Conservation (phyloP, 2,888 invertebrate genomes). For the Arge pagana region DNA sequence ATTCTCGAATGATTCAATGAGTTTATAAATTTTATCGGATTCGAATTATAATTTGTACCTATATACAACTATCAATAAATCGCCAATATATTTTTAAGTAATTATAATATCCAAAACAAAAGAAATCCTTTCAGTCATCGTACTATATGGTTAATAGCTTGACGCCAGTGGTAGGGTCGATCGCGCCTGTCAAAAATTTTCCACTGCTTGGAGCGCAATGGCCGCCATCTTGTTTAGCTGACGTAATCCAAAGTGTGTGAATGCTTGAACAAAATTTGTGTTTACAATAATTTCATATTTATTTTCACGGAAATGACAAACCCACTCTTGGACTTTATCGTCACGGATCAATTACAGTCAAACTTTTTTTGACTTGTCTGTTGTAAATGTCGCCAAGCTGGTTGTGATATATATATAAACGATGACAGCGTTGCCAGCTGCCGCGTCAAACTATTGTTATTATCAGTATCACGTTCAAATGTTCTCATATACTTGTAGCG, state of each 20-base stretch:
- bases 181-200: constrained; percentile 12
- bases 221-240: constrained; percentile 19
- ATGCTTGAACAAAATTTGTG: neutral
- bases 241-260: constrained; percentile 1
- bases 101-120: too few relatives aligned
- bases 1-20: too few relatives aligned
- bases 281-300: constrained; percentile 1
- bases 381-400: constrained; percentile 12
- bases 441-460: too few relatives aligned
- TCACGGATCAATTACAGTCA: neutral
- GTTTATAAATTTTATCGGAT: too few relatives aligned
- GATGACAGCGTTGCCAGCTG: constrained; percentile 15
- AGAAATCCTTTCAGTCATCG: too few relatives aligned
- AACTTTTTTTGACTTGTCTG: neutral
- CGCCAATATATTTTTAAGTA: too few relatives aligned
- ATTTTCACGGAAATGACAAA: neutral
- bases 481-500: too few relatives aligned
- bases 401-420: constrained; percentile 10
- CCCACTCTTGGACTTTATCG: neutral
- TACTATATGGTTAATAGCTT: constrained; percentile 4
- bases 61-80: too few relatives aligned
- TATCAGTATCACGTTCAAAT: too few relatives aligned
- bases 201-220: neutral
- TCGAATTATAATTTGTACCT: too few relatives aligned
- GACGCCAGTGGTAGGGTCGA: neutral